Conservation (phyloP, 2,113 vertebrate species). For the Bufo bufo region DNA sequence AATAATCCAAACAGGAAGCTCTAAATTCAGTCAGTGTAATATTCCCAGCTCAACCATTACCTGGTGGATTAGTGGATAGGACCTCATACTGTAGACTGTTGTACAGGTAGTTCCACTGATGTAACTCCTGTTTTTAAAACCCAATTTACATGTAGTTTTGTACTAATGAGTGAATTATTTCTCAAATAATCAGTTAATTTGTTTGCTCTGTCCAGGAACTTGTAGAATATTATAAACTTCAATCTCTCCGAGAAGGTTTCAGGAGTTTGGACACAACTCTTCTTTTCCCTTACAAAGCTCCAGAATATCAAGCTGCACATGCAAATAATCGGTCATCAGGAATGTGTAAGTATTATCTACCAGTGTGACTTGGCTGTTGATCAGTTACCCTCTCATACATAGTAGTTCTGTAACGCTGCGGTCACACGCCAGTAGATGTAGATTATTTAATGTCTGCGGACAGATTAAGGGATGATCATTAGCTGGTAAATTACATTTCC, state of each 20-base stretch:
- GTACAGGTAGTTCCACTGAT: no score
- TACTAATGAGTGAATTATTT: not conserved
- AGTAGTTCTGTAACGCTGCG: not conserved
- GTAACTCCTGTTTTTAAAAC: no score
- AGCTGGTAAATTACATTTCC: no score
- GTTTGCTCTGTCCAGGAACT: slow-evolving; percentile 79
- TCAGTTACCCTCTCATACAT: not conserved
- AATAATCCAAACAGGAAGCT: no score
- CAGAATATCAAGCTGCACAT: slow-evolving; percentile 78
- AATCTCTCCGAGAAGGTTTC: slow-evolving; percentile 95
- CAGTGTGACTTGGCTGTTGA: not conserved
- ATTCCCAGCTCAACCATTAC: no score
- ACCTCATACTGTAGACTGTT: no score
- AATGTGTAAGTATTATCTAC: slow-evolving; percentile 79
- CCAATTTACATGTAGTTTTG: no score
- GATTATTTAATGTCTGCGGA: no score
- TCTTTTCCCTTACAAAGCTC: slow-evolving; percentile 87
- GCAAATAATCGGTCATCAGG: slow-evolving; percentile 74
- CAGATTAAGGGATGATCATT: no score
- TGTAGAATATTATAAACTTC: slow-evolving; percentile 93
- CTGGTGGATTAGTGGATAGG: no score
- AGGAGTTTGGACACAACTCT: slow-evolving; percentile 92
- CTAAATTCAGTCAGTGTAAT: no score
- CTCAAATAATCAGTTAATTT: not conserved
- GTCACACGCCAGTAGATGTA: not conserved